Base-by-base conservation (phyloP, 2,888 invertebrate genomes). In the Lymantria dispar region DNA sequence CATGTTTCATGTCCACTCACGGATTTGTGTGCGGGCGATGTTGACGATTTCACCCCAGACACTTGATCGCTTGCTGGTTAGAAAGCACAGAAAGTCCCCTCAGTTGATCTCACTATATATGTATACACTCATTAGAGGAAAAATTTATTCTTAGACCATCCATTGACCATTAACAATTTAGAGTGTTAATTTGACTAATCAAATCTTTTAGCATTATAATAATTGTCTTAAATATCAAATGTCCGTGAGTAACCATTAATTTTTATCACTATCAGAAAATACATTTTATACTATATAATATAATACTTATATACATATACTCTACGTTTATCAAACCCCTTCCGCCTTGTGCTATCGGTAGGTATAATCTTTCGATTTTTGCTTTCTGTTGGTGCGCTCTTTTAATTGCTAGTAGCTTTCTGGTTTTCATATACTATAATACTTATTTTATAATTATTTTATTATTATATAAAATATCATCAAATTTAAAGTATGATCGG, bases 41-140 rank as follows among this genome's bases (percentile, higher is more conserved):
- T 58, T 55, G 59, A 62, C 72, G 85, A 87, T 88, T 88, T 88
- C 88, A 82, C 88, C 71, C 78, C 73, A 82, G 80, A 79, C 81
- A 78, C 77, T 79, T 74, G 80, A 82, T 80, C 78, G 79, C 77
- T 71, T 56, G 70, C 72, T 71, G 60, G 80, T 85, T 87, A 81
- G 81, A 83, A 79, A 78, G 79, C 77, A 78, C 77, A 80, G 80
- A 80, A 83, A 85, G 83, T 87, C 78, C 78, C 82, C 76, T 82
- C 82, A 80, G 76, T 82, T 76, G 80, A 80, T 80, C 72, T 74
- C 66, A 80, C 79, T 80, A 74, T 70, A 74, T 69, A 73, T 68
- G n/a, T n/a, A 3, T 5, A 5, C 22, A 22, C 22, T 22, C 22
- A 22, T 5, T 22, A 2, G 22, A 22, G 5, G 22, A 5, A 22